Conservation (phyloP, 2,797 vertebrate genomes). For the Aratinga solstitialis region DNA sequence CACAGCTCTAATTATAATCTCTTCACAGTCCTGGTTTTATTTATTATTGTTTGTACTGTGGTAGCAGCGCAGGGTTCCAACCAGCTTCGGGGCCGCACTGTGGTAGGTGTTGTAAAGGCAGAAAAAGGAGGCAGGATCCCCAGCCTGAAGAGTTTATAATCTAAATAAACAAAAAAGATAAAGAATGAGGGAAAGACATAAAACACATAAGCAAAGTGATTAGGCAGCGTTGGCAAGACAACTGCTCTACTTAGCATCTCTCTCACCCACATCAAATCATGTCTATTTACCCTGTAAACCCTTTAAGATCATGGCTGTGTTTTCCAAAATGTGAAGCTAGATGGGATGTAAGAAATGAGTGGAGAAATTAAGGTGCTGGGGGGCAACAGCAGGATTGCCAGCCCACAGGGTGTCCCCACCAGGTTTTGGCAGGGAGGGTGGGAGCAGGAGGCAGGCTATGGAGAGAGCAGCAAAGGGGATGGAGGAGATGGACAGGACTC, state of each 20-base stretch:
- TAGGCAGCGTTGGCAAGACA: neutral
- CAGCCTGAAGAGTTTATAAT: neutral
- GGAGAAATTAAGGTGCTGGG: neutral
- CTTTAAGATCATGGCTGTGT: neutral
- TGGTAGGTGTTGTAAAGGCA: constrained; percentile 34
- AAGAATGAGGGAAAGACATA: constrained; percentile 16
- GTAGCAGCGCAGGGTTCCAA: neutral
- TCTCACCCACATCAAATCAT: neutral
- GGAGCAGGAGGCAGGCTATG: neutral
- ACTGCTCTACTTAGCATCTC: neutral
- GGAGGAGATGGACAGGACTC: neutral
- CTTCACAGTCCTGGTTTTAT: constrained; percentile 56
- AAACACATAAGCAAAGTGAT: neutral
- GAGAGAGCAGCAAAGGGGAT: accelerated
- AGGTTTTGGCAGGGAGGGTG: accelerated
- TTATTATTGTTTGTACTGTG: constrained; percentile 64
- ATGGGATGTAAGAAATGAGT: neutral
- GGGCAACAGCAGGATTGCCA: neutral
- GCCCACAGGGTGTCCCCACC: accelerated
- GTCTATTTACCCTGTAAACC: neutral
- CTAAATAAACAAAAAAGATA: constrained; percentile 37
- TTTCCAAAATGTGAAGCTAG: neutral
- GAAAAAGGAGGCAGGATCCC: constrained; percentile 8
- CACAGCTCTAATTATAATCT: constrained; percentile 66
- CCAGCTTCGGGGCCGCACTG: neutral